Base-by-base conservation (phyloP, 2,113 vertebrate genomes). In the Forbesichthys agassizii region DNA sequence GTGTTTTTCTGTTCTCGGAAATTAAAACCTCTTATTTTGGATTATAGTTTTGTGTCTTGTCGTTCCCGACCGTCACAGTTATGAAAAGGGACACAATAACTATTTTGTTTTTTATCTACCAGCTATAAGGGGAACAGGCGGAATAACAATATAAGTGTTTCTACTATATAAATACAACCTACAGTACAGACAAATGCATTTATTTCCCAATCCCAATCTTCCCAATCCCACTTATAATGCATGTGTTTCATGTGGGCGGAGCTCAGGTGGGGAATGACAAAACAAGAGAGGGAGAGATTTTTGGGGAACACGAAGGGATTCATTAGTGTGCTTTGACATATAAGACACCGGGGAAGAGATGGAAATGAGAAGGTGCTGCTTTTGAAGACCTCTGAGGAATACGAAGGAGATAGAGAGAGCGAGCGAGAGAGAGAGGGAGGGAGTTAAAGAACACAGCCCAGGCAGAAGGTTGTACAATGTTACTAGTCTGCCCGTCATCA, bases 311-410 rank as follows among this genome's bases (percentile, higher is more conserved):
- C n/a, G n/a, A n/a, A 16, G 61, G 66, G 49, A 47, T 71, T 75
- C 57, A 79, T 72, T 74, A 77, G 71, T 48, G 16, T 36, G 48
- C 75, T 77, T 61, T 64, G 47, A 59, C 53, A 56, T 46, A 20
- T 20, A 20, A 20, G 20, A 20, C 20, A 20, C 20, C 20, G 20
- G 20, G 20, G 14, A 53, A n/a, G n/a, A 46, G 20, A 20, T 20
- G 20, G 20, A 20, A 20, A 68, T 59, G 57, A 79, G 33, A 12
- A 65, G 8, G 56, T 51, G 27, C 64, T 66, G 12, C 18, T 57
- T 7, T 74, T 56, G 16, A 48, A 76, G 47, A 54, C 55, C 56
- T 65, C 33, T 61, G 59, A 13, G 14, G 59, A 61, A 8, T 12
- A n/a, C 13, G 18, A 33, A n/a, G 11, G 54, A 33, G 4, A 33